Evolutionary conservation across 2,797 vertebrate genomes (phyloP), one percentile per base, ranked within the genome.

Genomic region (Anguilla obscura): DNA sequence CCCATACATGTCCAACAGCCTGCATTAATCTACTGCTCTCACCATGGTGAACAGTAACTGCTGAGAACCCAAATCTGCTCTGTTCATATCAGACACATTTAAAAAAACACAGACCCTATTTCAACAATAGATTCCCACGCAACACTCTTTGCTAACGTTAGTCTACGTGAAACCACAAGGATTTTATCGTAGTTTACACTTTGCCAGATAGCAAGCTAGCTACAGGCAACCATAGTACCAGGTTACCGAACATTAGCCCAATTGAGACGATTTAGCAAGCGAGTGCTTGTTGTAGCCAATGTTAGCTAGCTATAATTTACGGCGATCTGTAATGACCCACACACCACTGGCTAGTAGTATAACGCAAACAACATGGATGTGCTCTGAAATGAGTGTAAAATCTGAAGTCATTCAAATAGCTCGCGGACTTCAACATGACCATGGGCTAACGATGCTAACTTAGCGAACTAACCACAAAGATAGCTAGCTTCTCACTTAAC

Each of bases 61-160:
- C 40, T 45, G 40, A 45, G 40, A 45, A 45, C 40, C 40, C 40
- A 4, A 45, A 45, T 5, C 40, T 45, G 40, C 4, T 45, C 40
- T 45, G 40, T 45, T 45, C 40, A 45, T 45, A 45, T 45, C 40
- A 58, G 0, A 58, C 18, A 2, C 56, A 58, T 58, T 58, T 2
- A 14, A 12, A 89, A 54, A 76, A 60, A 88, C 90, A 74, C 82
- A 91, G 90, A 92, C 89, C 91, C 88, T 90, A 27, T 89, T 91
- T 80, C 45, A 52, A 24, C 69, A 7, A 54, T 82, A 89, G 89
- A 89, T 93, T 83, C 16, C 85, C 40, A 88, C 7, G 40, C 85
- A 54, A 69, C 18, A 2, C 16, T 24, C 16, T 63, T 60, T 60
- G 58, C 58, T 24, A n/a, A 27, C 6, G 21, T 1, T 27, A 63